A percentile compares a stretch with the other conserved stretches of the same genome.
These are phyloP conservation scores for Heteropelma amictum DNA, from an alignment of 2,888 invertebrate genomes.

Conservation along the genomic window DNA sequence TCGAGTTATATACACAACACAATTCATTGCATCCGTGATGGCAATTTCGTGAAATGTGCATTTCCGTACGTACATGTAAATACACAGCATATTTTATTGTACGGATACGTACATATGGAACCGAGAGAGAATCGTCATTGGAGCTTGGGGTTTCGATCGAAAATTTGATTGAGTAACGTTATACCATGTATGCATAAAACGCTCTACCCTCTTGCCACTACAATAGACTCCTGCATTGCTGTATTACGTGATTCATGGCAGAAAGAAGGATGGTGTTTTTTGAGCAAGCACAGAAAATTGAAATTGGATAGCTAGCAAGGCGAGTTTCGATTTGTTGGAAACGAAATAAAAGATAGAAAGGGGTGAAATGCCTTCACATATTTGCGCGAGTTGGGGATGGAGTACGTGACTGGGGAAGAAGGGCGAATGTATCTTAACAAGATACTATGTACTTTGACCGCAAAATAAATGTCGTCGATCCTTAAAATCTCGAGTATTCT, in stretches of 20 bases:
- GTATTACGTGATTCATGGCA: neutral
- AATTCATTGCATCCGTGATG: slow-evolving; percentile 8
- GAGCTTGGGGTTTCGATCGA: too few species aligned
- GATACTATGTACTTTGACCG: too few species aligned
- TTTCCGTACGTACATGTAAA: neutral
- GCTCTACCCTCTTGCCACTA: neutral
- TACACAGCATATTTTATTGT: neutral
- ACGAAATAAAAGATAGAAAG: neutral
- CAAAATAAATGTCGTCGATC: neutral
- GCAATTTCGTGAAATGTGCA: neutral
- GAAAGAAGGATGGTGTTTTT: neutral
- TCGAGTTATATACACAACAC: neutral
- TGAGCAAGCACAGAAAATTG: slow-evolving; percentile 21
- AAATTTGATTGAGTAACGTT: too few species aligned
- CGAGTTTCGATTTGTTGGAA: slow-evolving; percentile 19
- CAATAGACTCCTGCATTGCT: neutral
- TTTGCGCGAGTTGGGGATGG: neutral
- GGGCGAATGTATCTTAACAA: slow-evolving; percentile 29
- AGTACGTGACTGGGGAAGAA: slow-evolving; percentile 22
- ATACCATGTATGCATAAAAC: neutral
- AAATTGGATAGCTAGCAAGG: slow-evolving; percentile 13
- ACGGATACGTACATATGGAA: too few species aligned
- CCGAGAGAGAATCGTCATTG: too few species aligned
- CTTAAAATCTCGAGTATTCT: neutral
- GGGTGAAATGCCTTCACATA: neutral